These are phyloP conservation scores for Bostrychus sinensis DNA, from an alignment of 2,113 vertebrate genomes.

Conservation along the genomic window DNA sequence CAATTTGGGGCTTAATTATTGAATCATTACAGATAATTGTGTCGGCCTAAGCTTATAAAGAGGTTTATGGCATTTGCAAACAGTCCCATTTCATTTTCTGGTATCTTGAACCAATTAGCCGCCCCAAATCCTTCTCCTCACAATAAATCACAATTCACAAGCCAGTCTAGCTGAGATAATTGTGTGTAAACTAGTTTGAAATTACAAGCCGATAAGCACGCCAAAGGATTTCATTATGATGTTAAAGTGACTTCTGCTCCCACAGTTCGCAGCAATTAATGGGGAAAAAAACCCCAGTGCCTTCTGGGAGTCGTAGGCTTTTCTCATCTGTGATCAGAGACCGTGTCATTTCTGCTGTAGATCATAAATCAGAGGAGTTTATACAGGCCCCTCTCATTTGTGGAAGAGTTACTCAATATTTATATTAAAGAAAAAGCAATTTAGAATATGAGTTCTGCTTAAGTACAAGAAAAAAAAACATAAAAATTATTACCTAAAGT, in stretches of 20 bases:
- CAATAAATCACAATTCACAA: slow-evolving; percentile 14
- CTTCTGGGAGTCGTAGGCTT: slow-evolving; percentile 48
- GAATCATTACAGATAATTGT: no score
- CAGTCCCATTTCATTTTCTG: background rate
- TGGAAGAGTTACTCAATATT: no score
- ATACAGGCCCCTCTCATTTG: slow-evolving; percentile 62
- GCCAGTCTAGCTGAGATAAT: slow-evolving; percentile 16
- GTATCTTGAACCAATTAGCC: slow-evolving; percentile 26
- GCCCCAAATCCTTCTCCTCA: background rate
- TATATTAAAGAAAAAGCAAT: no score
- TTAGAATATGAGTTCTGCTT: no score
- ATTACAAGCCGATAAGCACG: slow-evolving; percentile 21
- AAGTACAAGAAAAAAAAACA: no score
- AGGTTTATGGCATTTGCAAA: no score
- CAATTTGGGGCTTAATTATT: no score
- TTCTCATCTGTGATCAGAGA: slow-evolving; percentile 57
- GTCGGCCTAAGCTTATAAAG: no score
- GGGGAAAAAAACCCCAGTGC: slow-evolving; percentile 40
- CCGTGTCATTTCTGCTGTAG: slow-evolving; percentile 57
- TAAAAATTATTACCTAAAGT: no score
- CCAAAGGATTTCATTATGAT: slow-evolving; percentile 42
- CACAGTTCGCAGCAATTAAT: slow-evolving; percentile 47
- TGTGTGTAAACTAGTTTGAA: slow-evolving; percentile 26
- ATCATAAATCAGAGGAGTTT: slow-evolving; percentile 67
- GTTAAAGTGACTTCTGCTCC: slow-evolving; percentile 48